phyloP scores from a whole-genome alignment of 2,888 invertebrate genomes.

The Netelia melanura region DNA sequence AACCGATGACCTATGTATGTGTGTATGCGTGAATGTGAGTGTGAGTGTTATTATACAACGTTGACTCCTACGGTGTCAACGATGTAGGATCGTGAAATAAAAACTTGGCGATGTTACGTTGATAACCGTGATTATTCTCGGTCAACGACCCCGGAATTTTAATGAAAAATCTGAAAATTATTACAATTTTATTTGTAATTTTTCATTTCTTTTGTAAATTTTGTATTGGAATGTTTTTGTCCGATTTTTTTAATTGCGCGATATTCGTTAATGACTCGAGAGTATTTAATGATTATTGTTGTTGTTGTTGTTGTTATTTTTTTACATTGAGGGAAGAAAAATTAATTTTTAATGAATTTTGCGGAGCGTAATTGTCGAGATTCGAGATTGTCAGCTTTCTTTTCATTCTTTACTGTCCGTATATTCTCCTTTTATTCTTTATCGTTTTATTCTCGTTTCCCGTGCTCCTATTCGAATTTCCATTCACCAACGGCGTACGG shows the following conservation, averaged over 20 bases:
- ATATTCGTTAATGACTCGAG: no score
- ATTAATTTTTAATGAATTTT: conserved; percentile 5
- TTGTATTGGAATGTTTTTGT: not conserved
- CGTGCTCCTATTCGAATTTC: not conserved
- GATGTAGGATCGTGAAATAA: conserved; percentile 15
- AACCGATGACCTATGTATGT: conserved; percentile 39
- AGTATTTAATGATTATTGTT: not conserved
- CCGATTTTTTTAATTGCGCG: no score
- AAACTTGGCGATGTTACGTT: conserved; percentile 31
- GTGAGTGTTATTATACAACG: conserved; percentile 3
- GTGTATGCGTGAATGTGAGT: not conserved
- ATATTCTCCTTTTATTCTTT: not conserved
- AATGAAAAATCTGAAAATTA: not conserved
- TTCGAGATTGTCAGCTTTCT: conserved; percentile 1
- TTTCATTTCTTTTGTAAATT: not conserved
- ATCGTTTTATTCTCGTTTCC: not conserved
- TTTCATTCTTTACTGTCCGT: not conserved
- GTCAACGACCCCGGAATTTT: conserved; percentile 24
- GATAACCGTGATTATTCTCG: conserved; percentile 46
- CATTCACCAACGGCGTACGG: not conserved
- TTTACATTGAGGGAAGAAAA: not conserved
- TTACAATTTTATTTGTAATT: not conserved
- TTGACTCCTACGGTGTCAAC: conserved; percentile 14
- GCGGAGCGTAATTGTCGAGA: not conserved
- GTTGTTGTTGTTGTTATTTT: not conserved